phyloP scores from a whole-genome alignment of 2,113 vertebrate genomes.

The Microcebus murinus region DNA sequence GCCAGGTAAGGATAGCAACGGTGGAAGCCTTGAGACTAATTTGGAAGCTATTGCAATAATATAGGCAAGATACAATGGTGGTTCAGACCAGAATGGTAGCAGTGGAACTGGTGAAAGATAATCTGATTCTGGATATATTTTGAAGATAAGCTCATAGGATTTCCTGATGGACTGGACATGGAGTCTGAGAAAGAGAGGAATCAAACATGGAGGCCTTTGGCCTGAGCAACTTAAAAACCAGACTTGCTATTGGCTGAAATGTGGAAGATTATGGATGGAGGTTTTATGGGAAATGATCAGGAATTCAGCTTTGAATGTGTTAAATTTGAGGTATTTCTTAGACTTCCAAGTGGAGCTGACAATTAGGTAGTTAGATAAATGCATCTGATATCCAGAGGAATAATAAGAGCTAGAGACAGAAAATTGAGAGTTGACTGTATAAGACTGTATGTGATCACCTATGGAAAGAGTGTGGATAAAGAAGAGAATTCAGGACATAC shows the following conservation, averaged over 20 bases:
- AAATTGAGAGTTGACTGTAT: not conserved
- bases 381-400: not conserved
- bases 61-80: not conserved
- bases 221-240: not conserved
- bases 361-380: not conserved
- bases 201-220: not conserved
- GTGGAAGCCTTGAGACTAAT: not conserved
- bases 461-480: not conserved
- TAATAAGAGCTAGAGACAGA: not conserved
- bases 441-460: too few relatives aligned
- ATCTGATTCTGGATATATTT: not conserved
- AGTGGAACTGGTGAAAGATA: not conserved
- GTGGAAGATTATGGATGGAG: not conserved
- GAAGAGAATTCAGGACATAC: not conserved
- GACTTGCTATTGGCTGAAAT: not conserved
- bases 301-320: not conserved
- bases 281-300: not conserved
- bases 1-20: too few relatives aligned
- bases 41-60: not conserved
- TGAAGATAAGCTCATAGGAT: not conserved
- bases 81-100: not conserved
- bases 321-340: not conserved
- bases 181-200: not conserved
- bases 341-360: not conserved
- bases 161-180: not conserved